Conservation (phyloP, 2,888 invertebrate genomes). For the Dendrolimus pini region DNA sequence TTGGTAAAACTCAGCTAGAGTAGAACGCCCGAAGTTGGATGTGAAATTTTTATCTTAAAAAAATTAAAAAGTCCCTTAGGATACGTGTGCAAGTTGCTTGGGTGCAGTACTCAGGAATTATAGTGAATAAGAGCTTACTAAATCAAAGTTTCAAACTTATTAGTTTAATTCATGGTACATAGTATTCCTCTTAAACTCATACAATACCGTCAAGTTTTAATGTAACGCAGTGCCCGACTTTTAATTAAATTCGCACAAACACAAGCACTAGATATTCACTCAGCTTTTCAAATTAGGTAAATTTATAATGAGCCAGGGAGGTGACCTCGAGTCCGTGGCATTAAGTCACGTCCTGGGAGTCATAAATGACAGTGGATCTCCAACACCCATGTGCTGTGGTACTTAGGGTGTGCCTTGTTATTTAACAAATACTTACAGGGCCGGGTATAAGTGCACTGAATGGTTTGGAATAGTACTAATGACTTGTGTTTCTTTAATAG, state of each 20-base stretch:
- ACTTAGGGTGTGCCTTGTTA: constrained; percentile 26
- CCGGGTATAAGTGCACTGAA: constrained; percentile 32
- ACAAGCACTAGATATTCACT: constrained; percentile 21
- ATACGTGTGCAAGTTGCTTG: too few species aligned
- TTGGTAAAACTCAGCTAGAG: too few species aligned
- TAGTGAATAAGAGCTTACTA: too few species aligned
- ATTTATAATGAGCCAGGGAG: constrained; percentile 23
- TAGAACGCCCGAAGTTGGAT: too few species aligned
- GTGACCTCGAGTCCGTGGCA: constrained; percentile 4
- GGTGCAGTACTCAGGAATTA: too few species aligned
- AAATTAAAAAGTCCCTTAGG: too few species aligned
- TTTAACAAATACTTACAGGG: constrained; percentile 24
- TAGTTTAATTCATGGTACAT: neutral
- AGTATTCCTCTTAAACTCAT: constrained; percentile 3
- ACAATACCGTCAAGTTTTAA: constrained; percentile 1
- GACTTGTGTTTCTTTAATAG: too few species aligned
- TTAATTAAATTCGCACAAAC: constrained; percentile 4
- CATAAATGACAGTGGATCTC: constrained; percentile 20
- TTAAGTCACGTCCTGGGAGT: constrained; percentile 24
- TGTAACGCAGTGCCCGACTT: constrained; percentile 5
- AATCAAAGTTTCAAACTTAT: neutral
- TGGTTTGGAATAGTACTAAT: constrained; percentile 31
- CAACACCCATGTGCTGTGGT: constrained; percentile 18
- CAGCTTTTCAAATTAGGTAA: constrained; percentile 24
- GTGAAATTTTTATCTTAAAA: too few species aligned